phyloP scores from a whole-genome alignment of 2,888 invertebrate species.

The Beris chalybata region DNA sequence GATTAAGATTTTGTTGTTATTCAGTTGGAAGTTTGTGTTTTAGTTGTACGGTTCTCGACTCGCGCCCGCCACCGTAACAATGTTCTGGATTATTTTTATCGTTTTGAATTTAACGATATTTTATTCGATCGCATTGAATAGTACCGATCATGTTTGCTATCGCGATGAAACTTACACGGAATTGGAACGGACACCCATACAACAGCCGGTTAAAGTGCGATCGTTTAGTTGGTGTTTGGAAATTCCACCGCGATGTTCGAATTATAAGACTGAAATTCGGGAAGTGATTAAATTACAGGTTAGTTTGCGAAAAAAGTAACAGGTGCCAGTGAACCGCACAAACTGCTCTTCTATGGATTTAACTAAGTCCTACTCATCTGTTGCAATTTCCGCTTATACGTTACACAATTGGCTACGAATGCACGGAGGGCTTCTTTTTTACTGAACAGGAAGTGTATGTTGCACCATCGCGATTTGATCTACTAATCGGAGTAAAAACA shows the following conservation, averaged over 20 bases:
- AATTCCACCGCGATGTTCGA: conserved; percentile 79
- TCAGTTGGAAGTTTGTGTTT: conserved; percentile 26
- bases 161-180: conserved; percentile 61
- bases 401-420: too few relatives aligned
- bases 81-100: conserved; percentile 10
- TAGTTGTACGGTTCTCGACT: conserved; percentile 11
- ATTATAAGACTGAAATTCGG: conserved; percentile 69
- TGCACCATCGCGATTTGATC: too few relatives aligned
- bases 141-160: conserved; percentile 48
- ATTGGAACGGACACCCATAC: conserved; percentile 47
- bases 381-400: too few relatives aligned
- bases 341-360: too few relatives aligned
- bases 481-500: too few relatives aligned
- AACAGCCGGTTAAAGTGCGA: conserved; percentile 68
- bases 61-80: conserved; percentile 5
- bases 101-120: not conserved
- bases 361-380: too few relatives aligned
- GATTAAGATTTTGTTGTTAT: conserved; percentile 5
- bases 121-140: not conserved
- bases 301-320: conserved; percentile 46
- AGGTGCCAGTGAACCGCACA: too few relatives aligned
- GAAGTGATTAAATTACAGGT: conserved; percentile 73
- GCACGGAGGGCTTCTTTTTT: too few relatives aligned
- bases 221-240: conserved; percentile 78
- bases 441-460: too few relatives aligned